Base-by-base conservation (phyloP, 2,113 vertebrate species). In the Zeus faber region DNA sequence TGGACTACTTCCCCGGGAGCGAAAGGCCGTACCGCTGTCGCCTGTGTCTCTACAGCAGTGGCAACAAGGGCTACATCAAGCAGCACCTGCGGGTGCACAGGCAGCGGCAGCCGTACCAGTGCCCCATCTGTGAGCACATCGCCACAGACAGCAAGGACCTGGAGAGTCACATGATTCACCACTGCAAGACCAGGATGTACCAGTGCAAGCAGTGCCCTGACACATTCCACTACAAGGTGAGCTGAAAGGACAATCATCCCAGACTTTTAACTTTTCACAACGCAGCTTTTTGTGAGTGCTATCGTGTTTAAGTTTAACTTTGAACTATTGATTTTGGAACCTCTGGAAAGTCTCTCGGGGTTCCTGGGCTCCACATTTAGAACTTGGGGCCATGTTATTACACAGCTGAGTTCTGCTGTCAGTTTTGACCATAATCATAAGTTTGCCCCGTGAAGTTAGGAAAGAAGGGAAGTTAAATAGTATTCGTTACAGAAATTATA, bases 61-160 rank as follows among this genome's bases (percentile, higher is more conserved):
- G 91, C 16, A 99, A 95, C 75, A 97, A 95, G 80, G 97, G 96
- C 33, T 98, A 97, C 88, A 93, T 98, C 53, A 98, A 98, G 16
- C 97, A 99, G 76, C 97, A 98, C 74, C 73, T 98, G 47, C 83
- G 95, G 0, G 94, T 97, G 10, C 97, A 99, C 52, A 88, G 93
- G 10, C 96, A 95, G 79, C 86, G 93, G 46, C 91, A 92, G 80
- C 96, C 96, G 0, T 98, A 99, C 57, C 95, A 99, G 88, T 99
- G 97, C 67, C 97, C 97, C 5, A 98, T 99, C 83, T 99, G 97
- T 27, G 93, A 99, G 60, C 93, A 98, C 76, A 88, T 95, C 4
- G 93, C 97, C 0, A 65, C 79, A 1, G 86, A 95, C 66, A 98
- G 96, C 57, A 91, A 90, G 51, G 94, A 94, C 74, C 80, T 99